Evolutionary conservation across 2,888 invertebrate species (phyloP).

Genomic region (Phaedon cochleariae): DNA sequence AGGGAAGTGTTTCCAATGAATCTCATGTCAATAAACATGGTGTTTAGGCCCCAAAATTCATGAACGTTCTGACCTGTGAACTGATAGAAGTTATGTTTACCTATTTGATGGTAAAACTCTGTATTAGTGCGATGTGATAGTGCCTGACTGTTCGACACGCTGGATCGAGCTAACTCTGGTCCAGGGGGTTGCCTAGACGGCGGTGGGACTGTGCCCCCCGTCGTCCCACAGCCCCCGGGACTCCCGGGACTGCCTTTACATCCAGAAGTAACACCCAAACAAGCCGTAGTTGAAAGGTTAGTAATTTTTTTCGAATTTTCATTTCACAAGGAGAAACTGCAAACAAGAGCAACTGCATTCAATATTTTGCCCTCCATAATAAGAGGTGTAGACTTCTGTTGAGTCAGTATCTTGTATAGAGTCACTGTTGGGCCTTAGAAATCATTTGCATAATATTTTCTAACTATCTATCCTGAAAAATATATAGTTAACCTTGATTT

Average conservation of each 20-base stretch:
- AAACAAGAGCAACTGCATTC: no score
- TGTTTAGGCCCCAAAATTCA: neutral
- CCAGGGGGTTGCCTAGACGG: slow-evolving; percentile 82
- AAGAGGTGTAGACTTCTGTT: no score
- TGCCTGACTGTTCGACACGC: slow-evolving; percentile 55
- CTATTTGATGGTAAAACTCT: neutral
- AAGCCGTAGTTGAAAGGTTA: slow-evolving; percentile 84
- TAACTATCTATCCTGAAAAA: no score
- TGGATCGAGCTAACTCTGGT: slow-evolving; percentile 64
- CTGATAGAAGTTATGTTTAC: neutral
- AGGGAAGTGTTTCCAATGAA: neutral
- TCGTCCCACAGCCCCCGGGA: slow-evolving; percentile 70
- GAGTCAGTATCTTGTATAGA: no score
- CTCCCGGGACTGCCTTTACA: slow-evolving; percentile 66
- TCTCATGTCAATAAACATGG: neutral
- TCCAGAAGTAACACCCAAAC: slow-evolving; percentile 80
- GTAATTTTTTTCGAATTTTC: slow-evolving; percentile 31
- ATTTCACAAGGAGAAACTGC: no score
- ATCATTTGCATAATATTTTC: no score
- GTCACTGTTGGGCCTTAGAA: no score
- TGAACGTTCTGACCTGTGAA: neutral
- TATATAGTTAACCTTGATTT: no score
- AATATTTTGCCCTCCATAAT: no score
- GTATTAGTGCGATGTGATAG: slow-evolving; percentile 52
- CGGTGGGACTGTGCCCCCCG: slow-evolving; percentile 74